Evolutionary conservation across 2,113 vertebrate genomes (phyloP), one percentile per base, ranked within the genome.

Genomic region (Alethe castanea): DNA sequence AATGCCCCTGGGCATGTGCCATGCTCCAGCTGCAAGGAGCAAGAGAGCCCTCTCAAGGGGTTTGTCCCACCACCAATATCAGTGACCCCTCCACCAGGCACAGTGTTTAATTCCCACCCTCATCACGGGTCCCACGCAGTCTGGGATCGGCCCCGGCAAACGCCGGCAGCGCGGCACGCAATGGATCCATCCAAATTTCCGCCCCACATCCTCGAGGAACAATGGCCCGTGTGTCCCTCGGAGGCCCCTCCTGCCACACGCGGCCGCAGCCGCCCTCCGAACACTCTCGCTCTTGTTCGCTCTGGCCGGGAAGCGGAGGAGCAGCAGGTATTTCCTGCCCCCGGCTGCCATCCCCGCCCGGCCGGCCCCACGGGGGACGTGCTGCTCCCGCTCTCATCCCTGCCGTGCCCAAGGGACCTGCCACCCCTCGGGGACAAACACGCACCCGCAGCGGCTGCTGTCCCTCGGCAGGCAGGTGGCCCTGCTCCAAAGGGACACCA

Each of bases 301-400:
- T 9, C 16, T 62, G 90, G 92, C 96, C 7, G 79, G 77, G 88
- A 90, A 92, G 92, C 7, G 3, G 78, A 1, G 6, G 92, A 92
- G 92, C 96, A 87, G 95, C 94, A 94, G 95, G 96, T 94, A 96
- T 95, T 96, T 96, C 96, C 96, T 96, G 94, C 94, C 81, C 12
- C 33, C 52, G 15, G 26, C 93, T 44, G 12, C 89, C 93, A 50
- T 66, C 81, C 81, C 72, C 2, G 60, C 90, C 69, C 4, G 50
- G 42, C 81, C 4, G 2, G 29, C 87, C 87, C 71, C 36, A 2
- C 3, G 6, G 40, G 80, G 83, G 64, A 78, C 61, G 8, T 2
- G 4, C 59, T 5, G 72, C 89, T 83, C 86, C 77, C 24, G n/a
- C 79, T 8, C 15, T 0, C 10, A 0, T 23, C 69, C 74, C 67